Conservation (phyloP, 2,797 vertebrate species). For the Sparus aurata region DNA sequence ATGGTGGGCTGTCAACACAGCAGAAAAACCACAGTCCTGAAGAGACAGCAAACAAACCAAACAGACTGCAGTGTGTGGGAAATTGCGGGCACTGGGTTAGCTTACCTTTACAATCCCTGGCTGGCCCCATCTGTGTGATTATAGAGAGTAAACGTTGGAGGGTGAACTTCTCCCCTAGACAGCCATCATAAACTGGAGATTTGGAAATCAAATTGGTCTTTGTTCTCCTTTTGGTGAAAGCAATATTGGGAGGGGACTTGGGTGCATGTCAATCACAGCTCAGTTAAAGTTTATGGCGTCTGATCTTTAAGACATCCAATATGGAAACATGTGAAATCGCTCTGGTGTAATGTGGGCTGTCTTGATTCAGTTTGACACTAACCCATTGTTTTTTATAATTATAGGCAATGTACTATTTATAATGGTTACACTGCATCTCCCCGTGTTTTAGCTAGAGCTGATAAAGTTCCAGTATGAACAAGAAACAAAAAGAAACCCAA, state of each 20-base stretch:
- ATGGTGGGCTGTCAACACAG: constrained; percentile 79
- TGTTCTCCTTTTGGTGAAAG: constrained; percentile 17
- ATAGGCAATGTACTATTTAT: not conserved
- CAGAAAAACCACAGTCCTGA: constrained; percentile 52
- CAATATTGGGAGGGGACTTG: constrained; percentile 5
- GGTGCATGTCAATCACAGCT: constrained; percentile 33
- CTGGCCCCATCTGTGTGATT: constrained; percentile 66
- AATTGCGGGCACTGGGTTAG: constrained; percentile 63
- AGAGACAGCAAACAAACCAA: constrained; percentile 69
- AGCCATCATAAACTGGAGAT: constrained; percentile 50
- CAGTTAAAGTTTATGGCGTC: constrained; percentile 19
- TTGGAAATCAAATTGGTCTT: constrained; percentile 55
- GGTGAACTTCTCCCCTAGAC: constrained; percentile 45
- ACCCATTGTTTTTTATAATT: not conserved
- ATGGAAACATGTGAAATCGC: not conserved
- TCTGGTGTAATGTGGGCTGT: not conserved
- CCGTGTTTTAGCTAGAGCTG: not conserved
- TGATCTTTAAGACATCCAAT: not conserved
- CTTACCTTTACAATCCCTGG: constrained; percentile 65
- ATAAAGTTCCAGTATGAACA: not conserved
- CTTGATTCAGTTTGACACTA: not conserved
- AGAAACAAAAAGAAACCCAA: not conserved
- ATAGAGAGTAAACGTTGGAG: constrained; percentile 52
- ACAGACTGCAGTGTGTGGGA: constrained; percentile 69
- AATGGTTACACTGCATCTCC: not conserved